Percentiles rank a stretch among this genome's conserved stretches.
These are phyloP conservation scores for Hiodon alosoides DNA, from an alignment of 2,113 vertebrate genomes.

Conservation along the genomic window DNA sequence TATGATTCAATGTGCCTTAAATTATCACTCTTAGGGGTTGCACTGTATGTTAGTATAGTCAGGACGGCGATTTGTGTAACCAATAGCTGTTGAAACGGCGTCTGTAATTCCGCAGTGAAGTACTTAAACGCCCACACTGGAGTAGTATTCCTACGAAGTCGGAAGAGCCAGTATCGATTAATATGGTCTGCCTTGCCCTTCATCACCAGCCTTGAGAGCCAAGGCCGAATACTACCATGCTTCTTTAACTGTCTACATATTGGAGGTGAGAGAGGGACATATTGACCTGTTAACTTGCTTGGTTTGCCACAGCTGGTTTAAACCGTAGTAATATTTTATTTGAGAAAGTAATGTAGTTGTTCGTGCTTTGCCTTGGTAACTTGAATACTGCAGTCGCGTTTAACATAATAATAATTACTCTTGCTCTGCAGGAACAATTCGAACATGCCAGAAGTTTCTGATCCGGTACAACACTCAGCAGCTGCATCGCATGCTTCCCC, in stretches of 20 bases:
- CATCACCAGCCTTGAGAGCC: conserved; percentile 69
- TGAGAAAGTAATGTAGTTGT: not conserved
- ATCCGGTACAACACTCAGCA: conserved; percentile 81
- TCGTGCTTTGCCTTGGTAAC: too few relatives aligned
- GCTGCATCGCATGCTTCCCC: conserved; percentile 70
- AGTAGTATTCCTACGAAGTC: conserved; percentile 79
- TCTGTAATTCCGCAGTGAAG: conserved; percentile 63
- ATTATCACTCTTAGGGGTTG: not conserved
- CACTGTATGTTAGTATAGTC: too few relatives aligned
- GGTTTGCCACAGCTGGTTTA: not conserved
- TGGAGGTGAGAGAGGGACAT: conserved; percentile 68
- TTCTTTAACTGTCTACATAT: conserved; percentile 80
- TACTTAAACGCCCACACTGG: conserved; percentile 91
- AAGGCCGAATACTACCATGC: conserved; percentile 67
- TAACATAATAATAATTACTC: too few relatives aligned
- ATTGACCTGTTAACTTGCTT: not conserved
- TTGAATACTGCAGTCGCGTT: too few relatives aligned
- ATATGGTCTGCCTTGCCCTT: conserved; percentile 87
- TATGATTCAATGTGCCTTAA: not conserved
- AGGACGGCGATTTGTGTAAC: not conserved
- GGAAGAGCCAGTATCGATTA: conserved; percentile 71
- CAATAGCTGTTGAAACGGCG: not conserved
- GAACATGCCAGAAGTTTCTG: conserved; percentile 92
- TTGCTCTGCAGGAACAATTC: conserved; percentile 77
- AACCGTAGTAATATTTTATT: not conserved